These are phyloP conservation scores for Rhinella marina DNA, from an alignment of 2,797 vertebrate genomes.

Conservation along the genomic window DNA sequence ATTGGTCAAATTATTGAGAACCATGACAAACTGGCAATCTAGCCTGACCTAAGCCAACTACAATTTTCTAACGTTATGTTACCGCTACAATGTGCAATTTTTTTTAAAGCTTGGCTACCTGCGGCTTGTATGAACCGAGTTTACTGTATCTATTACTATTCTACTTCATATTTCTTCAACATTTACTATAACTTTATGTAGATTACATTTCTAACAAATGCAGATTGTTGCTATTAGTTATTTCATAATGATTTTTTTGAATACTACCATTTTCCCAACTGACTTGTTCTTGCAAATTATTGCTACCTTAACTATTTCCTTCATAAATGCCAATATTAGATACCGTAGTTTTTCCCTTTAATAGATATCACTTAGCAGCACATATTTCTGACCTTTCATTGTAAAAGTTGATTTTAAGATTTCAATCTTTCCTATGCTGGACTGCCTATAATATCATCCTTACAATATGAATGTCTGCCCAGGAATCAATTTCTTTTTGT, in stretches of 20 bases:
- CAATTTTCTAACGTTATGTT: not conserved
- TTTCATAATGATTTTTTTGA: not conserved
- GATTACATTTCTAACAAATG: not conserved
- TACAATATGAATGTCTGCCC: conserved; percentile 15
- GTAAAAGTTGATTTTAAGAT: conserved; percentile 11
- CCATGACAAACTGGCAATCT: conserved; percentile 20
- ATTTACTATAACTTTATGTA: not conserved
- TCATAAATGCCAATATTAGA: not conserved
- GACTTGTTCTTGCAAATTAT: not conserved
- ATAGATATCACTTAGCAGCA: not conserved
- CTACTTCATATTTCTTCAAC: not conserved
- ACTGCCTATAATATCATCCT: conserved; percentile 10
- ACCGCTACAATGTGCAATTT: not conserved
- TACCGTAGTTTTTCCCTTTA: not conserved
- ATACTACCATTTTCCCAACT: not conserved
- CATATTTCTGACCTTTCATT: not conserved
- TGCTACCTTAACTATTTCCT: not conserved
- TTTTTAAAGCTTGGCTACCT: not conserved
- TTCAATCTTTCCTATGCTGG: conserved; percentile 12
- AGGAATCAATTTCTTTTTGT: conserved; percentile 38
- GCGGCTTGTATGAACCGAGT: not conserved
- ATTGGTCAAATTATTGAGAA: conserved; percentile 27
- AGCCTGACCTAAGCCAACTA: not conserved
- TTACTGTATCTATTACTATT: not conserved
- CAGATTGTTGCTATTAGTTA: not conserved